Evolutionary conservation across 2,888 invertebrate species (phyloP), one percentile per base, ranked within the genome.

Genomic region (Caenorhabditis doughertyi): DNA sequence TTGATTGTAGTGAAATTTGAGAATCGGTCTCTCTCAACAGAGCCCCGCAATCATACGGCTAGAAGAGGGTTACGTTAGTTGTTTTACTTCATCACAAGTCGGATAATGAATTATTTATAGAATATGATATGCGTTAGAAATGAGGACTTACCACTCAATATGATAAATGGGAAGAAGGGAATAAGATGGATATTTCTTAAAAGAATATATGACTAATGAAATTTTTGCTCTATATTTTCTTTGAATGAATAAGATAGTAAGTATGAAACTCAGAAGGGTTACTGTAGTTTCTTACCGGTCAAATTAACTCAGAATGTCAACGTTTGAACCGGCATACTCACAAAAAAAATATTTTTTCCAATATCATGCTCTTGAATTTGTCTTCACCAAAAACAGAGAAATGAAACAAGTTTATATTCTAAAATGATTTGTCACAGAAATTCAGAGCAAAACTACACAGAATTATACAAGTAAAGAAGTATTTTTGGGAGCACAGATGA

Each of bases 1-100:
- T 79, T 60, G 73, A 65, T 74, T 58, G 56, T 32, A 65, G 23
- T 74, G 74, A 74, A 74, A 74, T 64, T 44, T 55, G 73, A 73
- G 73, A 73, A 39, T 18, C 21, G 35, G 21, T 47, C 60, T 47
- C 47, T 32, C 25, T 35, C 16, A 23, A 35, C 11, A 58, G 9
- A 39, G 18, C 3, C 16, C 29, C 18, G 58, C 44, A 71, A 62
- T 73, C 73, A 64, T 42, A 64, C 53, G 64, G 53, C 32, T 64
- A 64, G 62, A 44, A 42, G 25, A 29, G 44, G 42, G 44, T 51
- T 56, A 72, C 49, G 58, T 29, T 56, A 47, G 56, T 58, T 44
- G 62, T 64, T 67, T 23, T 16, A 9, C 32, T 44, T 62, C 62
- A 62, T 44, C 55, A 49, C 39, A 55, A 73, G 64, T 73, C 73